phyloP scores from a whole-genome alignment of 1,140 invertebrate genomes.

The Drosophila mojavensis region DNA sequence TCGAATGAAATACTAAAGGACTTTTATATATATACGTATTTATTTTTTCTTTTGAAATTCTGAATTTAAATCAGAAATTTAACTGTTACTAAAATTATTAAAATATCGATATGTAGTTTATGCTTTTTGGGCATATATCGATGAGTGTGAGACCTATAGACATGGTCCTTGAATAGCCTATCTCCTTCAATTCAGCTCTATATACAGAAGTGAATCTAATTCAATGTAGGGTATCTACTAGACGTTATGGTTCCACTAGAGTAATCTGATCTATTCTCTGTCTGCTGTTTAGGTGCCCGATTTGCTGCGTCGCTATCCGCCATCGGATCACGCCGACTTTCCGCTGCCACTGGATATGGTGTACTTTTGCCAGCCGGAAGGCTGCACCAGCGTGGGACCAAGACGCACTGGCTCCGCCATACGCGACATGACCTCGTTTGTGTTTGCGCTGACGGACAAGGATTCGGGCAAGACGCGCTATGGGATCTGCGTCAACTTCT shows the following conservation, averaged over 20 bases:
- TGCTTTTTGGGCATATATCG: not conserved
- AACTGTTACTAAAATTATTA: not conserved
- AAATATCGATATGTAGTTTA: not conserved
- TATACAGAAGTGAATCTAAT: too few species aligned
- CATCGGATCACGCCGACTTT: conserved; percentile 99
- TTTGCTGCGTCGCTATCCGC: conserved; percentile 96
- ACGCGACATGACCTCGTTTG: conserved; percentile 97
- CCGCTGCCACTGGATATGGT: conserved; percentile 98
- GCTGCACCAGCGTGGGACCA: conserved; percentile 95
- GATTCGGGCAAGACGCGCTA: conserved; percentile 96
- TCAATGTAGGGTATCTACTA: too few species aligned
- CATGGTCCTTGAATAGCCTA: too few species aligned
- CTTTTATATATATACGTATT: too few species aligned
- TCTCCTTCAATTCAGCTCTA: too few species aligned
- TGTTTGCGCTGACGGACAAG: conserved; percentile 99
- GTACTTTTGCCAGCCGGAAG: conserved; percentile 99
- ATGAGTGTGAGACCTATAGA: not conserved
- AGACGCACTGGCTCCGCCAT: conserved; percentile 89
- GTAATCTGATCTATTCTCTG: not conserved
- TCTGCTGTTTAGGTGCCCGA: conserved; percentile 89
- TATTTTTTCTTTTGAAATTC: too few species aligned
- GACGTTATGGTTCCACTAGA: too few species aligned
- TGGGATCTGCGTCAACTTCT: conserved; percentile 99
- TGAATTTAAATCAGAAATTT: too few species aligned
- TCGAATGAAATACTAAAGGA: too few species aligned